These are phyloP conservation scores for Stictocephala bisonia DNA, from an alignment of 2,888 invertebrate genomes.

Conservation along the genomic window DNA sequence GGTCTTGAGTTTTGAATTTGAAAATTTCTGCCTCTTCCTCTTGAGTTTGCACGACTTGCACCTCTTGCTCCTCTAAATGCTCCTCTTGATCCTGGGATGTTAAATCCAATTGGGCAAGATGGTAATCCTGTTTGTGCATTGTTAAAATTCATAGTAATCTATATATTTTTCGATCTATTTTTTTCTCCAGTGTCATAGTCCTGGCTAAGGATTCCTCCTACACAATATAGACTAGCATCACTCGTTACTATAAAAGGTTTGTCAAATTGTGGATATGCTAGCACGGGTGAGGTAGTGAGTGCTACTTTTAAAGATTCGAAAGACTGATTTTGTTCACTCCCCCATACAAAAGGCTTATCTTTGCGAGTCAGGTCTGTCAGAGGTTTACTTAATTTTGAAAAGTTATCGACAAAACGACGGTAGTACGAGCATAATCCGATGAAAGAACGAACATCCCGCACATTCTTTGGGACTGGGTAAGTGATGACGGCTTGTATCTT, in stretches of 20 bases:
- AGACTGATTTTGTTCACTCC: slow-evolving; percentile 36
- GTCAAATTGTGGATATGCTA: slow-evolving; percentile 54
- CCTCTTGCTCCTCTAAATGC: too few species aligned
- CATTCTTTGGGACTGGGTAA: slow-evolving; percentile 5
- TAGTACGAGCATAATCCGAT: slow-evolving; percentile 25
- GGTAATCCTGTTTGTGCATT: too few species aligned
- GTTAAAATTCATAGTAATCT: too few species aligned
- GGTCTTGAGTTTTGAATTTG: too few species aligned
- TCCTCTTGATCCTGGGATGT: too few species aligned
- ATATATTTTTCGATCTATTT: too few species aligned
- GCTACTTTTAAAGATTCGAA: slow-evolving; percentile 44
- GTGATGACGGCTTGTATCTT: not conserved
- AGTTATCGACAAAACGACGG: slow-evolving; percentile 15
- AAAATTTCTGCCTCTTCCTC: too few species aligned
- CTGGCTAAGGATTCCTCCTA: slow-evolving; percentile 36
- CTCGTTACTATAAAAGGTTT: slow-evolving; percentile 41
- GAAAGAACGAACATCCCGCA: slow-evolving; percentile 30
- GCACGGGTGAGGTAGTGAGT: slow-evolving; percentile 44
- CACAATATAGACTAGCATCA: slow-evolving; percentile 41
- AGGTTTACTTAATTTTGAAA: slow-evolving; percentile 31
- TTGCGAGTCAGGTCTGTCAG: slow-evolving; percentile 6
- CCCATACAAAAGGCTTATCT: slow-evolving; percentile 36
- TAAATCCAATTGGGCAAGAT: too few species aligned
- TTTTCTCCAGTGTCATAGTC: slow-evolving; percentile 23
- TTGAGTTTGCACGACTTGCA: too few species aligned